These are phyloP conservation scores for Dermolepida albohirtum DNA, from an alignment of 2,888 invertebrate species.

Conservation along the genomic window DNA sequence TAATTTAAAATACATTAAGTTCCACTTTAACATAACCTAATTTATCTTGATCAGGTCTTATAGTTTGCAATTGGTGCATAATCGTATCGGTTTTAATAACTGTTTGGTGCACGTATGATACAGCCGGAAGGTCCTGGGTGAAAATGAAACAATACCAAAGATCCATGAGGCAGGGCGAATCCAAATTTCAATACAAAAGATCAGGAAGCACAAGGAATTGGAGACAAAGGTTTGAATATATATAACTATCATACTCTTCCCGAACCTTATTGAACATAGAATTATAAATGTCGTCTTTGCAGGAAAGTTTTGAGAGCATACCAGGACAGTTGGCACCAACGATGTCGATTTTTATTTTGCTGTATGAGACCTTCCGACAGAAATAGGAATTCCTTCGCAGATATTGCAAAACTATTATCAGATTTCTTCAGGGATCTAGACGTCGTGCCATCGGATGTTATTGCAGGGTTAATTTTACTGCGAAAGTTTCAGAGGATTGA, in stretches of 20 bases:
- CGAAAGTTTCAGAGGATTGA: constrained; percentile 85
- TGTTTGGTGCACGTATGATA: constrained; percentile 88
- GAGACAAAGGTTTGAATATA: constrained; percentile 76
- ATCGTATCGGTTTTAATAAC: constrained; percentile 79
- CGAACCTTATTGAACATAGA: not conserved
- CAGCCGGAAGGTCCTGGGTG: constrained; percentile 90
- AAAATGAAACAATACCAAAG: constrained; percentile 90
- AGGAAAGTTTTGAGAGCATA: constrained; percentile 89
- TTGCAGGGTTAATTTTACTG: constrained; percentile 84
- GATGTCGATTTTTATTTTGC: constrained; percentile 84
- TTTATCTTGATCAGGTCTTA: constrained; percentile 70
- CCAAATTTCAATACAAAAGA: constrained; percentile 79
- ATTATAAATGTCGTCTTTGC: constrained; percentile 53
- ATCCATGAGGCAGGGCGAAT: constrained; percentile 81
- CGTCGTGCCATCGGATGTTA: constrained; percentile 88
- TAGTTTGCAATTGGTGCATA: constrained; percentile 83
- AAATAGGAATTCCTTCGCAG: constrained; percentile 85
- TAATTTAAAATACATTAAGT: constrained; percentile 62
- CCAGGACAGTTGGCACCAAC: constrained; percentile 88
- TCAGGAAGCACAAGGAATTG: constrained; percentile 85
- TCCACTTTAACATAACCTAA: not conserved
- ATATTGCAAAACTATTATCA: constrained; percentile 84
- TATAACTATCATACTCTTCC: not conserved
- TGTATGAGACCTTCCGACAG: constrained; percentile 84
- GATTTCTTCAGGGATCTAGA: constrained; percentile 91